Base-by-base conservation (phyloP, 2,113 vertebrate genomes). In the Xyliphius kryptos region DNA sequence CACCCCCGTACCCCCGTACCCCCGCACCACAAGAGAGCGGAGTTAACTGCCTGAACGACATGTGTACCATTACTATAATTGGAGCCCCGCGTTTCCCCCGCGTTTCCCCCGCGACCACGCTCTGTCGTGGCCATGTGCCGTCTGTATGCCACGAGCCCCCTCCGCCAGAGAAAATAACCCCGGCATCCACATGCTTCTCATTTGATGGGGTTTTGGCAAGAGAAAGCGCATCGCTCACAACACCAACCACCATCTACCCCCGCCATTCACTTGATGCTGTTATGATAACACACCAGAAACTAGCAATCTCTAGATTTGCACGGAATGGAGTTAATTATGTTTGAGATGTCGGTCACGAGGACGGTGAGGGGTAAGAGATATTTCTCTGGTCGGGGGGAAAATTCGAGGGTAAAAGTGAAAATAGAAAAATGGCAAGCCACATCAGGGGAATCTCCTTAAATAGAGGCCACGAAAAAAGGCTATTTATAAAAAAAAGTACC, bases 371-470 rank as follows among this genome's bases (percentile, higher is more conserved):
- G 69, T 68, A 68, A 59, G 32, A 63, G 60, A 68, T 72, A 72
- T 72, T 72, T 63, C 54, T 67, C 70, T 68, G 70, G 65, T 68
- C 43, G 41, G 55, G 41, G 55, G 52, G 55, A 63, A 68, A 67
- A 72, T 72, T 67, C 61, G 36, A 68, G 70, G 70, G 60, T 64
- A 40, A 72, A 68, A n/a, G 49, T 44, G 47, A 68, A 72, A 72
- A 72, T 72, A 72, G 60, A 49, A 26, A n/a, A n/a, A n/a, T n/a
- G n/a, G n/a, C n/a, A 43, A 67, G 16, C 70, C 70, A 72, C 70
- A 72, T 72, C 65, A 60, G 60, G 70, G 63, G 49, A 12, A 72
- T 68, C 55, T 58, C 70, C 38, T 67, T 32, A 72, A 72, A 68
- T 44, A 55, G 60, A 54, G 22, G 15, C 64, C 65, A 58, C 70